Evolutionary conservation across 2,888 invertebrate genomes (phyloP).

Genomic region (Hydraecia micacea): DNA sequence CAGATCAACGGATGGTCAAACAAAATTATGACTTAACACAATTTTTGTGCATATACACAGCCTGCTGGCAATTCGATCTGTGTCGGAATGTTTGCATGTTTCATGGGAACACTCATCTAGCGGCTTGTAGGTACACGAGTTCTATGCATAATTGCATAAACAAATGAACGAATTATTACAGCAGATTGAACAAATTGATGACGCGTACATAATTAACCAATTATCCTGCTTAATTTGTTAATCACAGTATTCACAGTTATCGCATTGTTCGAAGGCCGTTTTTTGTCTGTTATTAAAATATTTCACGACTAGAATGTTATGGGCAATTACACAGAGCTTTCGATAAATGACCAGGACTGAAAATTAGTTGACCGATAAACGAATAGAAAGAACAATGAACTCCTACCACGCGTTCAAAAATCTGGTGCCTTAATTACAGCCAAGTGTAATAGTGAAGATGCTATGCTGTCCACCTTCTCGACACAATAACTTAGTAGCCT

Average conservation of each 20-base stretch:
- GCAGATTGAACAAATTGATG: slow-evolving; percentile 32
- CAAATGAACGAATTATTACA: slow-evolving; percentile 16
- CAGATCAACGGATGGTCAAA: not conserved
- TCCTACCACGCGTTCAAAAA: not conserved
- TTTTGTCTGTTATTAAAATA: slow-evolving; percentile 10
- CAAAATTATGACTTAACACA: not conserved
- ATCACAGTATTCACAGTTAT: slow-evolving; percentile 35
- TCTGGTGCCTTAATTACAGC: not conserved
- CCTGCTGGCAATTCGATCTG: slow-evolving; percentile 11
- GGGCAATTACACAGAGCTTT: not conserved
- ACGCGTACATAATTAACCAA: slow-evolving; percentile 27
- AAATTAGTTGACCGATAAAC: not conserved
- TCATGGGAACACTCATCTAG: slow-evolving; percentile 36
- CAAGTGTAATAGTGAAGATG: not conserved
- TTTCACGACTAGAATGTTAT: not conserved
- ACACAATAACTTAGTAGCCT: not conserved
- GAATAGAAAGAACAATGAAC: not conserved
- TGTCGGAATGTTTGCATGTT: slow-evolving; percentile 26
- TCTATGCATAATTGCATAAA: slow-evolving; percentile 14
- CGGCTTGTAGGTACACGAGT: slow-evolving; percentile 16
- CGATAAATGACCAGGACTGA: not conserved
- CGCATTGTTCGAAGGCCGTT: slow-evolving; percentile 19
- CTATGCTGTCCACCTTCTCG: not conserved
- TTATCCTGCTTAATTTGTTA: slow-evolving; percentile 29
- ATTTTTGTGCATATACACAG: not conserved